Conservation (phyloP, 2,888 invertebrate species). For the Papilio protenor region DNA sequence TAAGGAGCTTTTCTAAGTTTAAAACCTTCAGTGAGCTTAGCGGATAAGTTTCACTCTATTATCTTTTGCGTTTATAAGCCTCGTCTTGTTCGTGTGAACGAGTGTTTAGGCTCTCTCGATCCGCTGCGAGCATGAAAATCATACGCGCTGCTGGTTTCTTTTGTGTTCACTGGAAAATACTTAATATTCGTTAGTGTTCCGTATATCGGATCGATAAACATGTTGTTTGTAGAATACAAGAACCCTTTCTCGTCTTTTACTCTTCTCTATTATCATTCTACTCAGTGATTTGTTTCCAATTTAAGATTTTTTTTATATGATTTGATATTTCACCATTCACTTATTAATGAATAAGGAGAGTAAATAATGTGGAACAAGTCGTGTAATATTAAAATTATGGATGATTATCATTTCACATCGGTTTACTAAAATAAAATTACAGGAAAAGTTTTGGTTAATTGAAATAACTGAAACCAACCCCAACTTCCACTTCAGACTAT, state of each 20-base stretch:
- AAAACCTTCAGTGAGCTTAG: conserved; percentile 16
- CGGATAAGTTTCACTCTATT: conserved; percentile 18
- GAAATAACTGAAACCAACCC: too few species aligned
- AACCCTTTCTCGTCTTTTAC: not conserved
- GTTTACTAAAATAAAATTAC: too few species aligned
- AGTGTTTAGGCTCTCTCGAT: not conserved
- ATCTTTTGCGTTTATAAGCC: conserved; percentile 12
- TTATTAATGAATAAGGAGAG: too few species aligned
- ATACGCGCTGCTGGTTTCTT: conserved; percentile 36
- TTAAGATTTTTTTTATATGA: not conserved
- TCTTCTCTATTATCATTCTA: not conserved
- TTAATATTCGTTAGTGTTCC: conserved; percentile 28
- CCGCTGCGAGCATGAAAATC: conserved; percentile 30
- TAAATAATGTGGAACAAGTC: too few species aligned
- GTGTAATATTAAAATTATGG: too few species aligned
- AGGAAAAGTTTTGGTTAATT: too few species aligned
- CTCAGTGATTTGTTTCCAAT: not conserved
- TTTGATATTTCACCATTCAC: not conserved
- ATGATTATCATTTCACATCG: too few species aligned
- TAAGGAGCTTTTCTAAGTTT: conserved; percentile 21
- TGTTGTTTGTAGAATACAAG: conserved; percentile 1
- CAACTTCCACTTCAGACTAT: too few species aligned
- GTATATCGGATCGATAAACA: conserved; percentile 18
- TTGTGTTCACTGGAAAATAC: conserved; percentile 29
- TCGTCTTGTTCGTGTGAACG: conserved; percentile 10